A percentile compares a stretch with the other conserved stretches of the same genome.
phyloP scores from a whole-genome alignment of 2,888 invertebrate genomes.

The Syrphus vitripennis region DNA sequence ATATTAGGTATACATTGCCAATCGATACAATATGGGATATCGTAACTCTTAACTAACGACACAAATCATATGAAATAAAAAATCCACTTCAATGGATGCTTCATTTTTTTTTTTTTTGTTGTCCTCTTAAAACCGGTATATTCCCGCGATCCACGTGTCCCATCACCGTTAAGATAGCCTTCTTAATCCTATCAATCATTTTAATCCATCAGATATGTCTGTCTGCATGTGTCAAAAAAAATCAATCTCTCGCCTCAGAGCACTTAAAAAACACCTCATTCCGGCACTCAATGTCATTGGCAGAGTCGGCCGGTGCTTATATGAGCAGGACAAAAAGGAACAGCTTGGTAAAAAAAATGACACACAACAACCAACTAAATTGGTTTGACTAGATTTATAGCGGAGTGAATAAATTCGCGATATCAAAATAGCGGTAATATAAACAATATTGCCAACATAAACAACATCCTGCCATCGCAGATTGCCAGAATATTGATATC shows the following conservation, averaged over 20 bases:
- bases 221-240: not conserved
- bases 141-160: not conserved
- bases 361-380: slow-evolving; percentile 32
- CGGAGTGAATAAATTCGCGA: slow-evolving; percentile 55
- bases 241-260: slow-evolving; percentile 38
- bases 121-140: too few species aligned
- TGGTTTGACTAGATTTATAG: slow-evolving; percentile 63
- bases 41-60: slow-evolving; percentile 40
- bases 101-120: too few species aligned
- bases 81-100: slow-evolving; percentile 24
- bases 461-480: slow-evolving; percentile 43
- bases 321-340: too few species aligned
- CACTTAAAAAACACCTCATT: not conserved
- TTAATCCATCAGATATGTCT: slow-evolving; percentile 5
- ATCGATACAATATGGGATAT: not conserved
- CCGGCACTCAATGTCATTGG: not conserved
- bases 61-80: slow-evolving; percentile 17
- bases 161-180: not conserved
- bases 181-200: slow-evolving; percentile 31
- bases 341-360: not conserved
- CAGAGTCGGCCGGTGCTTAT: too few species aligned
- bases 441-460: slow-evolving; percentile 67
- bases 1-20: not conserved
- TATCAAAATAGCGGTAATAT: slow-evolving; percentile 62
- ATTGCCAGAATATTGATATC: slow-evolving; percentile 39